These are phyloP conservation scores for Characodon lateralis DNA, from an alignment of 2,797 vertebrate species.

Conservation along the genomic window DNA sequence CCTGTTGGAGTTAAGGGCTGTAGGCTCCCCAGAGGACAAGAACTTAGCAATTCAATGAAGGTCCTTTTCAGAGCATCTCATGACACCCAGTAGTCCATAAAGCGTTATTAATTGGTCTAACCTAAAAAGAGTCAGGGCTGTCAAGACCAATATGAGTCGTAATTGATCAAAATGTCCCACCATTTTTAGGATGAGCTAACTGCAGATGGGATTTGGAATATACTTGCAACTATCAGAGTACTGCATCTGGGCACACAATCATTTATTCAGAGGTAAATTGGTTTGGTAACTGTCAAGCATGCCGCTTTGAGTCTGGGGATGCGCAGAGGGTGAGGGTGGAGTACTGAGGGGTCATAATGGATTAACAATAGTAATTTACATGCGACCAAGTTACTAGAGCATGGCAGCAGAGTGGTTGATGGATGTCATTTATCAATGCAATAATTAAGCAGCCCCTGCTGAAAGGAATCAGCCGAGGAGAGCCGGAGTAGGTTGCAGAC, in stretches of 20 bases:
- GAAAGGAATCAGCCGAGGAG: constrained; percentile 12
- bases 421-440: constrained; percentile 49
- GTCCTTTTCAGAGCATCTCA: background rate
- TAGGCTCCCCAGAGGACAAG: no score
- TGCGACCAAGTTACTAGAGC: constrained; percentile 30
- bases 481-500: background rate
- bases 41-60: no score
- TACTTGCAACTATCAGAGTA: constrained; percentile 32
- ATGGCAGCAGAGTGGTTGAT: constrained; percentile 35
- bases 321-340: constrained; percentile 5
- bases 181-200: constrained; percentile 50
- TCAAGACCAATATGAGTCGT: constrained; percentile 63
- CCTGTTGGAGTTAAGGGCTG: no score
- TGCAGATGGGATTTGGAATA: constrained; percentile 41
- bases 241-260: constrained; percentile 57
- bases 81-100: constrained; percentile 19
- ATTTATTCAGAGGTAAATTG: constrained; percentile 65
- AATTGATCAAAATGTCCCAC: constrained; percentile 63
- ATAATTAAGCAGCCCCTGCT: constrained; percentile 39
- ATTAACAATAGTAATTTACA: constrained; percentile 62
- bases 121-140: constrained; percentile 57
- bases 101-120: constrained; percentile 53
- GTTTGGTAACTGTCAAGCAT: constrained; percentile 61
- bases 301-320: constrained; percentile 30
- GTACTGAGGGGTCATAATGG: constrained; percentile 32